These are phyloP conservation scores for Gila robusta DNA, from an alignment of 2,797 vertebrate genomes.

Conservation along the genomic window DNA sequence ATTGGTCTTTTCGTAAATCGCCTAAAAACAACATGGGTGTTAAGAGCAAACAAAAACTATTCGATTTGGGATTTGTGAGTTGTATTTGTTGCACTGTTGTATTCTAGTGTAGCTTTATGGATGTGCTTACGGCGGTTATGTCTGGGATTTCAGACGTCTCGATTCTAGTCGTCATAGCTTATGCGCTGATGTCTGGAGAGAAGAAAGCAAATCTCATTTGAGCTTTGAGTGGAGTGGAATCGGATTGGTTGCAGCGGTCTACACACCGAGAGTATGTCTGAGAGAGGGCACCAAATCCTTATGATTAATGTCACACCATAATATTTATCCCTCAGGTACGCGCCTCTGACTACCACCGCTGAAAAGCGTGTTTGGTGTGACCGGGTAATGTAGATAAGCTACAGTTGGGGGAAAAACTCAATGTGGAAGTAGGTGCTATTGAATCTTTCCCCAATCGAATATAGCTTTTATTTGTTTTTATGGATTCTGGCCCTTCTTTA, in stretches of 20 bases:
- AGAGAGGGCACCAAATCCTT: constrained; percentile 48
- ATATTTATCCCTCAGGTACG: constrained; percentile 47
- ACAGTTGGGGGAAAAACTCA: constrained; percentile 30
- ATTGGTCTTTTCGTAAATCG: neutral
- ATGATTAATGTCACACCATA: constrained; percentile 51
- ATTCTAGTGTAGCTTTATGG: constrained; percentile 11
- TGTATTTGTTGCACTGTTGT: constrained; percentile 22
- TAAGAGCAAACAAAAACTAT: constrained; percentile 21
- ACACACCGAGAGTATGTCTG: constrained; percentile 20
- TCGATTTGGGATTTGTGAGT: constrained; percentile 42
- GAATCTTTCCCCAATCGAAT: constrained; percentile 21
- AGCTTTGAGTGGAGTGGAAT: constrained; percentile 49
- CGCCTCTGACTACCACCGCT: neutral
- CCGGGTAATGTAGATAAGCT: constrained; percentile 45
- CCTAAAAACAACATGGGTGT: constrained; percentile 21
- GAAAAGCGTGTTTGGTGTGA: constrained; percentile 47
- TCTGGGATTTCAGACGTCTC: constrained; percentile 43
- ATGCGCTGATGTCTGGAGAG: constrained; percentile 30
- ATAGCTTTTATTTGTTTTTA: constrained; percentile 45
- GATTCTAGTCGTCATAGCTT: constrained; percentile 22
- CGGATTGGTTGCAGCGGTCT: constrained; percentile 26
- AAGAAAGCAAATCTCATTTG: constrained; percentile 53
- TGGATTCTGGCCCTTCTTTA: constrained; percentile 20
- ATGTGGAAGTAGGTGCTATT: constrained; percentile 15
- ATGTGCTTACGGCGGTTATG: constrained; percentile 1